Percentiles rank a stretch among this genome's conserved stretches.
Conservation (phyloP, 2,797 vertebrate species). For the Sebastiscus tertius region DNA sequence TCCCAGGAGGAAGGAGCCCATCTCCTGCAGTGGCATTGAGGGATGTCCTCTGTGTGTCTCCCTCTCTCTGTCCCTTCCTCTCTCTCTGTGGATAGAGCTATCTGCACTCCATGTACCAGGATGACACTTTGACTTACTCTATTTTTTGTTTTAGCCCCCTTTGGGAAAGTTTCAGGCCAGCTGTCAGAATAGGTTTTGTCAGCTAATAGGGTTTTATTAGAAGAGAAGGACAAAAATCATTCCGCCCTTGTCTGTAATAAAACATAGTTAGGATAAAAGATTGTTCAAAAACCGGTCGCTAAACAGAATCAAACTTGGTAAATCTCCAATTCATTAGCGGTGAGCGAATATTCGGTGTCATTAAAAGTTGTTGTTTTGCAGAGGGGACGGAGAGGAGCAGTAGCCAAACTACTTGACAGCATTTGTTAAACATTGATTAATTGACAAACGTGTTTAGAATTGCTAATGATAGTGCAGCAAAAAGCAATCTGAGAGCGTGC, state of each 20-base stretch:
- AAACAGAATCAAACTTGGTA: slow-evolving; percentile 7
- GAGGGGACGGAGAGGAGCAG: slow-evolving; percentile 23
- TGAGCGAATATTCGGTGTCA: slow-evolving; percentile 11
- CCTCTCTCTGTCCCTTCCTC: slow-evolving; percentile 23
- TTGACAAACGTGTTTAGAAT: slow-evolving; percentile 71
- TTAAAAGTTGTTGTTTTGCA: slow-evolving; percentile 55
- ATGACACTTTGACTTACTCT: slow-evolving; percentile 66
- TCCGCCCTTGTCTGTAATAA: not conserved
- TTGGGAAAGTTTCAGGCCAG: slow-evolving; percentile 46
- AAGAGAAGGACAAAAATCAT: slow-evolving; percentile 26
- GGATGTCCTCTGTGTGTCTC: slow-evolving; percentile 67
- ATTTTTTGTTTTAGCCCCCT: slow-evolving; percentile 55
- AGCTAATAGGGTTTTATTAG: slow-evolving; percentile 40
- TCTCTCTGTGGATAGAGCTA: slow-evolving; percentile 43
- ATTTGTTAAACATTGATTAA: slow-evolving; percentile 73
- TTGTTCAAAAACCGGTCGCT: not conserved
- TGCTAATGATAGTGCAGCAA: slow-evolving; percentile 67
- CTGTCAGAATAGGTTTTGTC: slow-evolving; percentile 67
- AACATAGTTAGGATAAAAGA: not conserved
- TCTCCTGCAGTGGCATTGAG: slow-evolving; percentile 81
- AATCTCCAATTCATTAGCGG: slow-evolving; percentile 2
- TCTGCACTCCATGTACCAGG: slow-evolving; percentile 57
- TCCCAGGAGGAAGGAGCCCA: slow-evolving; percentile 76
- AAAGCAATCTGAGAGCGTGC: slow-evolving; percentile 38
- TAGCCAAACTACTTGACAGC: slow-evolving; percentile 56